phyloP scores from a whole-genome alignment of 2,797 vertebrate genomes.

The Pachyuromys duprasi region DNA sequence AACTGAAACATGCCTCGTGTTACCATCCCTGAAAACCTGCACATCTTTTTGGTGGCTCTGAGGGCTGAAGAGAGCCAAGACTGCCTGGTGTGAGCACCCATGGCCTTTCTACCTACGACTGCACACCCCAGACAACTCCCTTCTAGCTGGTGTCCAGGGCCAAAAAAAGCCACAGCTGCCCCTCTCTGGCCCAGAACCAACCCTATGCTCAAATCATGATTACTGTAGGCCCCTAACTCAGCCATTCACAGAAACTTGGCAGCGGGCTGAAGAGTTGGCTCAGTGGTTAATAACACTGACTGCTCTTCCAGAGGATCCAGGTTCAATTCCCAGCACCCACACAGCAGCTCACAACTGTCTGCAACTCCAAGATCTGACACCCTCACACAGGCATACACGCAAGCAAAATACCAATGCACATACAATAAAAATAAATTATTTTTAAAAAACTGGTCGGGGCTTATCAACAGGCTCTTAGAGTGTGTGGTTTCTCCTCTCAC shows the following conservation, averaged over 20 bases:
- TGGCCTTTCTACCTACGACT: not conserved
- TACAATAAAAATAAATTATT: too few relatives aligned
- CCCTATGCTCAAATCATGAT: not conserved
- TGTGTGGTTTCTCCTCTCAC: not conserved
- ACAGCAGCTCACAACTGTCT: too few relatives aligned
- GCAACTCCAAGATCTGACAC: too few relatives aligned
- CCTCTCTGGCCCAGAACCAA: not conserved
- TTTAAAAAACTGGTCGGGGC: not conserved
- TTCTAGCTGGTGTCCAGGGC: not conserved
- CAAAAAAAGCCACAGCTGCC: not conserved
- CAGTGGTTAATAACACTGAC: too few relatives aligned
- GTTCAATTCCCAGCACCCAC: too few relatives aligned
- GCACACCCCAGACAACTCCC: not conserved
- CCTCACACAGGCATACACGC: too few relatives aligned
- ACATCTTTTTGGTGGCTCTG: accelerated
- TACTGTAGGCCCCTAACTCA: not conserved
- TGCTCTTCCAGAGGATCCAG: too few relatives aligned
- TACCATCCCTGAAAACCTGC: accelerated
- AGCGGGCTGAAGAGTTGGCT: not conserved
- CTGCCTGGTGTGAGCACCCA: not conserved
- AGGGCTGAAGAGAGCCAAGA: not conserved
- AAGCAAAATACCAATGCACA: too few relatives aligned
- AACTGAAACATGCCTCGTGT: not conserved
- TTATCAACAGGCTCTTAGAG: accelerated
- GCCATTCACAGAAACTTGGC: not conserved